phyloP scores from a whole-genome alignment of 2,797 vertebrate genomes.

The Notoglanidium macrostoma region DNA sequence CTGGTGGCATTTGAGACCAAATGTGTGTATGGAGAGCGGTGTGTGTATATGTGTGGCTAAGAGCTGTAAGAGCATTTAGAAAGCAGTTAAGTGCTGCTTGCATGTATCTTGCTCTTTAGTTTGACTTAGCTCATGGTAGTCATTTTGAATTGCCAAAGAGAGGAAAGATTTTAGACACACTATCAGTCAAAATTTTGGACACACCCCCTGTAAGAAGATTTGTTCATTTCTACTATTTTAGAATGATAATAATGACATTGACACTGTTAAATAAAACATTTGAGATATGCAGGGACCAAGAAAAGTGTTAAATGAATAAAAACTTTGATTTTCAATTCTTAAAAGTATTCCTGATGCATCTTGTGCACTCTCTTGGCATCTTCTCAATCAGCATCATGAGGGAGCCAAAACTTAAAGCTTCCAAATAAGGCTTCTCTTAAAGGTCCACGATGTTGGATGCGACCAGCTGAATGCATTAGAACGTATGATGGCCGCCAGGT shows the following conservation, averaged over 20 bases:
- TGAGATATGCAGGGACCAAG: not conserved
- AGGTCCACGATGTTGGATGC: too few relatives aligned
- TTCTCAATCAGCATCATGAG: not conserved
- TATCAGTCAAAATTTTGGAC: not conserved
- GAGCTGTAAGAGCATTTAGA: constrained; percentile 18
- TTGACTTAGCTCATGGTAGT: too few relatives aligned
- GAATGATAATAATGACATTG: not conserved
- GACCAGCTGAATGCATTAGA: too few relatives aligned
- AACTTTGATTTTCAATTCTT: not conserved
- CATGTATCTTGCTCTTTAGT: not conserved
- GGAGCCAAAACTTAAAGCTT: not conserved
- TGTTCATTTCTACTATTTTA: not conserved
- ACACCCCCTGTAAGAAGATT: not conserved
- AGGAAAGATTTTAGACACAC: not conserved
- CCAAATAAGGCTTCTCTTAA: not conserved
- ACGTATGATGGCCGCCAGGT: too few relatives aligned
- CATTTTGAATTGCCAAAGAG: not conserved
- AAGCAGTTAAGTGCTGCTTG: constrained; percentile 11
- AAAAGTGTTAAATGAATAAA: not conserved
- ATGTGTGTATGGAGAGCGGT: not conserved
- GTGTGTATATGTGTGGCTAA: not conserved
- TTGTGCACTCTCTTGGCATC: not conserved
- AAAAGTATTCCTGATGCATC: not conserved
- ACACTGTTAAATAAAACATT: not conserved
- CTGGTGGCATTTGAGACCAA: not conserved